Evolutionary conservation across 2,113 vertebrate species (phyloP), one percentile per base, ranked within the genome.

Genomic region (Gallinago media): DNA sequence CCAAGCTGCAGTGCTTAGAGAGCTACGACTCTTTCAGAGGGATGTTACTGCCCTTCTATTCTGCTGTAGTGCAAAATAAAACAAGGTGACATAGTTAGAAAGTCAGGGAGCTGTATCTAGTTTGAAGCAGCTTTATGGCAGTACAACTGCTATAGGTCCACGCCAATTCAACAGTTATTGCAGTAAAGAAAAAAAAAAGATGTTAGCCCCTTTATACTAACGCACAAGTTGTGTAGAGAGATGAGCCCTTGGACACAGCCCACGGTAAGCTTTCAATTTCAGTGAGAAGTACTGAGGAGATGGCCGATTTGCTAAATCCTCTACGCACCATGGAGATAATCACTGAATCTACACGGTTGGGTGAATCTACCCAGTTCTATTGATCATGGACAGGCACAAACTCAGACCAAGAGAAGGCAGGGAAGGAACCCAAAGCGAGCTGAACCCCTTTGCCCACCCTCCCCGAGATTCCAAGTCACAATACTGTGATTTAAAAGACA

Each of bases 1-100:
- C 38, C 80, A 50, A 50, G 31, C 27, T 36, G 31, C 36, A 46
- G 36, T 86, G 54, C 49, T 52, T 8, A 7, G 21, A 31, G 16
- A 32, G 16, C 65, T 73, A 47, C 0, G 0, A 44, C 40, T n/a
- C n/a, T 55, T 52, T 52, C 58, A 22, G 38, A 44, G 25, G 36
- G 72, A 73, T 65, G 36, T n/a, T 52, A 44, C 11, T 13, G 36
- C 25, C 26, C 50, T 59, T 49, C n/a, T 42, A 19, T 1, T 86
- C 61, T 77, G 49, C 5, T 34, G 49, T 29, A 31, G 23, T 11
- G 61, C n/a, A 44, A 84, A 77, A 22, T 18, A 80, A 83, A 91
- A 66, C 49, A 55, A 36, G 54, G 21, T 7, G 78, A 38, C 21
- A 7, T 1, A 29, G 32, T 29, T 38, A 46, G 66, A 31, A 85